Evolutionary conservation across 53 echinoderm and acorn worm genomes (phyloP), one percentile per base, ranked within the genome.

Genomic region (Patiria pectinifera): DNA sequence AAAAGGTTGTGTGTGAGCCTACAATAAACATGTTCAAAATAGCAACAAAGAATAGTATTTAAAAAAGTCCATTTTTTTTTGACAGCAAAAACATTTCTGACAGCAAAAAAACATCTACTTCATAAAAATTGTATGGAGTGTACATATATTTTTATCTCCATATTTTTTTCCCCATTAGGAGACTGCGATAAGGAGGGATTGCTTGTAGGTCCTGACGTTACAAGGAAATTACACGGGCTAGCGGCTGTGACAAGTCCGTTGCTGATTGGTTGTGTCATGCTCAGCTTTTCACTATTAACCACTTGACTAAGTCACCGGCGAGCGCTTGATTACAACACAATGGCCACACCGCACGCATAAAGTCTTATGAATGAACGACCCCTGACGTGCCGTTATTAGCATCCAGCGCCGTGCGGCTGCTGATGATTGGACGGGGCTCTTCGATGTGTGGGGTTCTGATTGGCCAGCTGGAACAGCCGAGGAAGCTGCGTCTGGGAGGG

Each of bases 231-330:
- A 90, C 90, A 90, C 47, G 69, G 89, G 66, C 19, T 21, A 63
- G 90, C 69, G 80, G 66, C 15, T 71, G 86, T 90, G 90, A 81
- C 90, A 90, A 19, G 90, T 90, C 90, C 13, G 8, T 69, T 45
- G 21, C 66, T 90, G 90, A 90, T 90, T 90, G 90, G 90, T 90
- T 90, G 90, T 69, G 90, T 81, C 90, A 90, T 69, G 49, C 90
- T 69, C 81, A 80, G 81, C 69, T 69, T 90, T 90, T 81, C 81
- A 63, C 90, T 45, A 90, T 90, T 90, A 90, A 45, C 90, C 90
- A 90, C 90, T 90, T 90, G 90, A 90, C 62, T 69, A 90, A 90
- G 90, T 90, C 90, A 90, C 90, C 26, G 66, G 48, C 44, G 24
- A 82, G 90, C 45, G 70, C 22, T 69, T 48, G 69, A 90, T 90